These are phyloP conservation scores for Charina bottae DNA, from an alignment of 2,113 vertebrate species.

Conservation along the genomic window DNA sequence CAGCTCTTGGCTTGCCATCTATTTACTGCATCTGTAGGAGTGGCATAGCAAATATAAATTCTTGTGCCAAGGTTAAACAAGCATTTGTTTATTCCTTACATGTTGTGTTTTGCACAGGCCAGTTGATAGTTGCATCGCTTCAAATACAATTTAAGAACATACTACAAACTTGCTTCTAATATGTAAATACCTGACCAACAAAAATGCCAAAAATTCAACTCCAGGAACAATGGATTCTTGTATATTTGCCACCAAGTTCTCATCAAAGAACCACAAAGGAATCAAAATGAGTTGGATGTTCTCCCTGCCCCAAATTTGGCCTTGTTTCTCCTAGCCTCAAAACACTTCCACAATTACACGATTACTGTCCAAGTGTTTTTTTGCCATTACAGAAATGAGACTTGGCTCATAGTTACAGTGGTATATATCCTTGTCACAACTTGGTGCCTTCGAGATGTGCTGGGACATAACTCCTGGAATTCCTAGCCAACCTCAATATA, in stretches of 20 bases:
- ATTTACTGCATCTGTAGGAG: background rate
- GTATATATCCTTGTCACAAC: background rate
- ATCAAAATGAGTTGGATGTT: background rate
- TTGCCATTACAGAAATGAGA: background rate
- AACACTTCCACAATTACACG: background rate
- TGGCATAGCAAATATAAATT: background rate
- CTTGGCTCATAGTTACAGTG: background rate
- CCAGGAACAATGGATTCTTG: background rate
- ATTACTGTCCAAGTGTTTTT: background rate
- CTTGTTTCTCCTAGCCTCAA: slow-evolving; percentile 1
- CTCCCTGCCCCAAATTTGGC: background rate
- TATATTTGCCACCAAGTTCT: background rate
- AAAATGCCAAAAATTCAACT: background rate
- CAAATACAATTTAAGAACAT: background rate
- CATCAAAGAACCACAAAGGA: background rate
- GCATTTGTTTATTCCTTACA: background rate
- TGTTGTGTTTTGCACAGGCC: background rate
- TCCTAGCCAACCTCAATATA: background rate
- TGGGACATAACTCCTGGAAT: slow-evolving; percentile 1
- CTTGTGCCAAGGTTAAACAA: background rate
- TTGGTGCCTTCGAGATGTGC: background rate
- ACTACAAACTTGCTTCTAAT: background rate
- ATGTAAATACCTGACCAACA: background rate
- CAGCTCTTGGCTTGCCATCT: background rate
- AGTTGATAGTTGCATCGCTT: background rate